A percentile compares a stretch with the other conserved stretches of the same genome.
These are phyloP conservation scores for Papilio machaon DNA, from an alignment of 1,140 invertebrate genomes.

Conservation along the genomic window DNA sequence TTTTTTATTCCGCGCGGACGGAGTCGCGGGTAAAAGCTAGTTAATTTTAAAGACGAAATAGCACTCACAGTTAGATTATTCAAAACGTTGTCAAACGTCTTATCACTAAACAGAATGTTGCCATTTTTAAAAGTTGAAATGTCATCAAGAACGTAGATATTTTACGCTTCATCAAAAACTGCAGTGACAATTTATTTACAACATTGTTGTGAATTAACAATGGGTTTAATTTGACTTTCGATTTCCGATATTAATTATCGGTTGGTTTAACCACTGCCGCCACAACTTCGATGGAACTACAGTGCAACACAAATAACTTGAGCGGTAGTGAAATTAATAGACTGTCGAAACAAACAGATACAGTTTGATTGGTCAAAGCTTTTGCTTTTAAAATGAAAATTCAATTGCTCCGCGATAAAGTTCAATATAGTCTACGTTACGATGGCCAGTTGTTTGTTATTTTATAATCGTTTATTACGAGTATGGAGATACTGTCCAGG, in stretches of 20 bases:
- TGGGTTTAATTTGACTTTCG: neutral
- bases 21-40: no score
- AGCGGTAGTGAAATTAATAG: constrained; percentile 39
- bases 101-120: no score
- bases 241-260: neutral
- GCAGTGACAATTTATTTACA: neutral
- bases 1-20: no score
- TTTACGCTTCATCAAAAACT: neutral
- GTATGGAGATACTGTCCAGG: constrained; percentile 52
- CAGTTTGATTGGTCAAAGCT: constrained; percentile 11
- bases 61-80: no score
- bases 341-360: constrained; percentile 43
- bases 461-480: constrained; percentile 38
- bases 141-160: neutral
- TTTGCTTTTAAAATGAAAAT: neutral
- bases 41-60: no score
- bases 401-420: neutral
- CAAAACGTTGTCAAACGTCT: no score
- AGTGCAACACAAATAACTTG: constrained; percentile 18
- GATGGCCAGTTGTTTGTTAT: neutral
- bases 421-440: neutral
- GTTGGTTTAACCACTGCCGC: neutral
- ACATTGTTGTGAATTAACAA: neutral
- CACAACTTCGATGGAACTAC: neutral
- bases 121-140: no score